Evolutionary conservation across 2,113 vertebrate species (phyloP).

Genomic region (Panthera leo): DNA sequence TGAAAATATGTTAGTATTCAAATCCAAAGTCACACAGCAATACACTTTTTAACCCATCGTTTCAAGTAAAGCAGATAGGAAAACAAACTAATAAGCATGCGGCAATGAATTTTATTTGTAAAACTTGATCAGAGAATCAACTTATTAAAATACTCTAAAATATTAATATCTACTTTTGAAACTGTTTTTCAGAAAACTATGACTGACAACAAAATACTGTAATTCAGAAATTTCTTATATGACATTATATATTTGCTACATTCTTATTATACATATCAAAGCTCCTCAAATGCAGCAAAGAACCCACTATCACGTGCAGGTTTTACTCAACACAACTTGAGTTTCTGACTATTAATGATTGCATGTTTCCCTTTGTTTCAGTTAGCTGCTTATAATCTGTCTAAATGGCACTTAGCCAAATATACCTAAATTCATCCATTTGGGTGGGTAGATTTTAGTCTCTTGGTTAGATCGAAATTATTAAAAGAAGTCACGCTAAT

Average conservation of each 20-base stretch:
- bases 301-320: not conserved
- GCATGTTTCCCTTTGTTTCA: not conserved
- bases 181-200: constrained; percentile 5
- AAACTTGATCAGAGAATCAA: not conserved
- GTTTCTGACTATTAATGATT: not conserved
- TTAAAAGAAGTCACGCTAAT: not conserved
- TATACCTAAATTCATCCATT: not conserved
- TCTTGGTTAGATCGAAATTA: constrained; percentile 13
- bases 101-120: constrained; percentile 7
- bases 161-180: constrained; percentile 6
- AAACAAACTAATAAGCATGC: not conserved
- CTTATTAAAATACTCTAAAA: not conserved
- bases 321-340: constrained; percentile 13
- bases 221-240: constrained; percentile 44
- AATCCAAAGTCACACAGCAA: not conserved
- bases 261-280: constrained; percentile 45
- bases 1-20: not conserved
- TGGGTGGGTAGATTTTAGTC: not conserved
- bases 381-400: constrained; percentile 24
- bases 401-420: constrained; percentile 27
- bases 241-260: constrained; percentile 39
- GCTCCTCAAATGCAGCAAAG: not conserved
- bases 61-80: constrained; percentile 14
- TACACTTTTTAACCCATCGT: constrained; percentile 34
- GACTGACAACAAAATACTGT: constrained; percentile 32